Conservation (phyloP, 2,888 invertebrate species). For the Pollenia angustigena region DNA sequence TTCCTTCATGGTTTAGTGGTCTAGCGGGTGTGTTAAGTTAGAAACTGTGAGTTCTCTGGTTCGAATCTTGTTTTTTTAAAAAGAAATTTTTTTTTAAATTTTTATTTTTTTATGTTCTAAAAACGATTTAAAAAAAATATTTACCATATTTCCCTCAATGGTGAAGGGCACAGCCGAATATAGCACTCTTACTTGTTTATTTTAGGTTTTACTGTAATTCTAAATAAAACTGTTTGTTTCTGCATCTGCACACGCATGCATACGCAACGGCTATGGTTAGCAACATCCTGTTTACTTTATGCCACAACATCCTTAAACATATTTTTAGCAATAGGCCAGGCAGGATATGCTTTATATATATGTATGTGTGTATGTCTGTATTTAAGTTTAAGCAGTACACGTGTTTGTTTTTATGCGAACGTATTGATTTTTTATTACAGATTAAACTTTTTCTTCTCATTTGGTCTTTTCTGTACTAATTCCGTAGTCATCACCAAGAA, state of each 20-base stretch:
- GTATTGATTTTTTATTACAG: constrained; percentile 30
- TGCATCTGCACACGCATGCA: neutral
- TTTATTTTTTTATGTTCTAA: no score
- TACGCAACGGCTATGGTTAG: constrained; percentile 9
- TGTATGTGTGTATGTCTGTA: neutral
- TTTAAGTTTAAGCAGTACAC: neutral
- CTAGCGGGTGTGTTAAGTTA: no score
- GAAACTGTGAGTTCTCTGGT: no score
- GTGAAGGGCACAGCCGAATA: no score
- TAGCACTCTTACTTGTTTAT: no score
- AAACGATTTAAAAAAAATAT: no score
- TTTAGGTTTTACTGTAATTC: neutral
- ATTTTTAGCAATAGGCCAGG: neutral
- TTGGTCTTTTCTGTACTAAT: neutral
- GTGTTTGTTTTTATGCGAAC: neutral
- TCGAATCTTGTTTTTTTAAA: no score
- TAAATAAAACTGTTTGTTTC: neutral
- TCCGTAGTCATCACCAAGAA: neutral
- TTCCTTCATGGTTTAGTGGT: no score
- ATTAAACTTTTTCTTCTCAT: constrained; percentile 8
- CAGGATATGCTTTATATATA: constrained; percentile 12
- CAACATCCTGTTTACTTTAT: constrained; percentile 34
- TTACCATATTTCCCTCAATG: no score
- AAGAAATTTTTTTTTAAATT: no score
- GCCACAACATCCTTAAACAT: constrained; percentile 21